Evolutionary conservation across 2,113 vertebrate genomes (phyloP), one percentile per base, ranked within the genome.

Genomic region (Cichladusa arquata): DNA sequence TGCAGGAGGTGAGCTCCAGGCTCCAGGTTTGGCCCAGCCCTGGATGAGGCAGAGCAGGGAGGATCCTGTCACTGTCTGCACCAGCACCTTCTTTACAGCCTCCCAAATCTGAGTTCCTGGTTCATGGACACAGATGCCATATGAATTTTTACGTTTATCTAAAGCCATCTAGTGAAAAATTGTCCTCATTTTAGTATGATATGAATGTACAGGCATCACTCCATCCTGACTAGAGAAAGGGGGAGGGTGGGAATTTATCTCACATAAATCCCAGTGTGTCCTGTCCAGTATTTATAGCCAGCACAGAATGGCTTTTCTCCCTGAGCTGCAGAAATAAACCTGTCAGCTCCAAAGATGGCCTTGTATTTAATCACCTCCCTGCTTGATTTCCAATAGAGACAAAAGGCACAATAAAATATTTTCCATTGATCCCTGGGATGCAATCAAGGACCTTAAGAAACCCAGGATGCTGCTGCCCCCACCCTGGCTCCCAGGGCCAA

Each of bases 271-370:
- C 69, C 16, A 34, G 82, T 2, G 80, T 92, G 89, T 86, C 82
- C 88, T 91, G 90, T 47, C 91, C 86, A 86, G 89, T 94, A 95
- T 97, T 96, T 97, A 97, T 83, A 93, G 95, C 88, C 88, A 47
- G 58, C 70, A 56, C 64, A 60, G 90, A 89, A 90, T 78, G 83
- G 76, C 74, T 88, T 87, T 65, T 87, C 76, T 25, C 73, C 72
- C 47, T 42, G 23, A 77, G 92, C 66, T 93, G 86, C 92, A 95
- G 95, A 95, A 95, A 97, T 96, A 93, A 95, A 97, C 53, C 95
- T 96, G 95, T 90, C 97, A 96, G 47, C 84, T 93, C 77, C n/a
- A 34, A 79, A 94, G 94, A 95, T 57, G 86, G 95, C 83, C 90
- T 77, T 89, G 90, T 57, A 70, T 81, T 96, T 94, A 77, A 93